These are phyloP conservation scores for Coregonus sp. DNA, from an alignment of 2,797 vertebrate species.

Conservation along the genomic window DNA sequence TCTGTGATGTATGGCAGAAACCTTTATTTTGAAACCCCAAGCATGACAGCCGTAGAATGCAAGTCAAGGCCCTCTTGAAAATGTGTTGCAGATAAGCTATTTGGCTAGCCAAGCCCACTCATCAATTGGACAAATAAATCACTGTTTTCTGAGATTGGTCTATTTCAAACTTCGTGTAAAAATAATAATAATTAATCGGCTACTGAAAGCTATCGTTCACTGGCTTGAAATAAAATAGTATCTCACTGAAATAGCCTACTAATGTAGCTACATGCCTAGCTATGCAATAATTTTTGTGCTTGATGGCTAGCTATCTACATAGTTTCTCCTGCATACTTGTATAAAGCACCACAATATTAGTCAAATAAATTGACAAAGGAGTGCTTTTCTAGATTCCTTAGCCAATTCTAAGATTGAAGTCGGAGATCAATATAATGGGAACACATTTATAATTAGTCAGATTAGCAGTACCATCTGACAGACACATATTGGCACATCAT, in stretches of 20 bases:
- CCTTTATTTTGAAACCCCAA: background rate
- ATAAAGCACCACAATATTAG: background rate
- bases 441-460: background rate
- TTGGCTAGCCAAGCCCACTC: background rate
- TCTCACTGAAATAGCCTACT: background rate
- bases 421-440: background rate
- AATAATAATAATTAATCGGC: background rate
- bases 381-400: background rate
- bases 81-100: constrained; percentile 1
- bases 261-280: background rate
- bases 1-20: background rate
- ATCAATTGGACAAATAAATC: background rate
- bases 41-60: background rate
- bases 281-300: background rate
- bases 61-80: background rate
- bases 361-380: background rate
- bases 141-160: constrained; percentile 1
- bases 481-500: background rate
- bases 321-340: background rate
- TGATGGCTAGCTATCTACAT: background rate
- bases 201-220: background rate
- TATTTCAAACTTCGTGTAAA: background rate
- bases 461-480: background rate
- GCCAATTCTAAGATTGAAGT: background rate
- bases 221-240: background rate